A percentile compares a stretch with the other conserved stretches of the same genome.
These are phyloP conservation scores for Ormyrus thymus DNA, from an alignment of 2,888 invertebrate species.

Conservation along the genomic window DNA sequence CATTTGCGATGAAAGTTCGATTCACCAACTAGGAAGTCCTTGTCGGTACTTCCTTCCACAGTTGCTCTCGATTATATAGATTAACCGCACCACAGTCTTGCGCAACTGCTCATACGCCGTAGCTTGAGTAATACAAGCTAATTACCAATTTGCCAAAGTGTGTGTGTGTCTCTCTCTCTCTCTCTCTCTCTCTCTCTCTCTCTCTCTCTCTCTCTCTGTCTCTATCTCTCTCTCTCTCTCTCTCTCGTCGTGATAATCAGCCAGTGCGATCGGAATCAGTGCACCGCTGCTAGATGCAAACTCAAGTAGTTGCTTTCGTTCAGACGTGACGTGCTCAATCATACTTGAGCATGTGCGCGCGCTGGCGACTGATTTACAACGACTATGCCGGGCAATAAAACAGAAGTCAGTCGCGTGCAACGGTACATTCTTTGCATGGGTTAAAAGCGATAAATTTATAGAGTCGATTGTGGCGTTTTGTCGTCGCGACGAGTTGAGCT, in stretches of 20 bases:
- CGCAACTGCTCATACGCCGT: constrained; percentile 18
- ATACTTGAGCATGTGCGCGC: background rate
- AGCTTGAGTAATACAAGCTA: constrained; percentile 18
- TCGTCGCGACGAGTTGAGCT: background rate
- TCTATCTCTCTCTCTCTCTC: no score
- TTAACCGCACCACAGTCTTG: constrained; percentile 16
- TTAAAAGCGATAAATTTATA: constrained; percentile 20
- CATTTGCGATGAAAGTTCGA: background rate
- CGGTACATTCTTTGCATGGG: background rate
- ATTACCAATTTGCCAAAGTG: constrained; percentile 40
- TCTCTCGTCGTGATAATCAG: background rate
- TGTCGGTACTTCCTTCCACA: background rate
- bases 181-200: no score
- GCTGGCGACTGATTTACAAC: constrained; percentile 23
- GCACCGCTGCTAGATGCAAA: background rate
- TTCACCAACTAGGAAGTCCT: background rate
- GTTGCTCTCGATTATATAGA: constrained; percentile 32
- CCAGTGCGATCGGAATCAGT: constrained; percentile 6
- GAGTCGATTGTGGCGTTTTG: background rate
- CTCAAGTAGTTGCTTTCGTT: background rate
- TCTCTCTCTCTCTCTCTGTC: no score
- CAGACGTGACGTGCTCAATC: constrained; percentile 7
- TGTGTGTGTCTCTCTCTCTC: background rate
- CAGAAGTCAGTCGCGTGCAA: background rate
- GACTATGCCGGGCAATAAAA: constrained; percentile 1